These are phyloP conservation scores for Psephotus haematonotus DNA, from an alignment of 2,113 vertebrate genomes.

Conservation along the genomic window DNA sequence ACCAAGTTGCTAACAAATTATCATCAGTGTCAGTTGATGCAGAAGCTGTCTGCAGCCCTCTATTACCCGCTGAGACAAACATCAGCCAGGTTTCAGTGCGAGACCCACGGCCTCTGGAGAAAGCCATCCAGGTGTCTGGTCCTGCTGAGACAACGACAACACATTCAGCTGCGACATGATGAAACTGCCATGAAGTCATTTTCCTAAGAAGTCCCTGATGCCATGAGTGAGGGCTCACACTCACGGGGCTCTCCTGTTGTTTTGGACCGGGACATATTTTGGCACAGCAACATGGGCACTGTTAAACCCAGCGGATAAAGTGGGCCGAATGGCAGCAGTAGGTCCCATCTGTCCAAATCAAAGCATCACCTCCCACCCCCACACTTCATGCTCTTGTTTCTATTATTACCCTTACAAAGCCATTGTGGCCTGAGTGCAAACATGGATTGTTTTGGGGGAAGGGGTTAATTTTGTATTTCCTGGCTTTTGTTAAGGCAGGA, in stretches of 20 bases:
- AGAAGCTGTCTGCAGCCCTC: not conserved
- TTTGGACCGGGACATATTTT: not conserved
- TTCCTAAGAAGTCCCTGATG: not conserved
- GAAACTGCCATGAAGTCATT: not conserved
- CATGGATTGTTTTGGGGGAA: not conserved
- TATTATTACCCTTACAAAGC: conserved; percentile 40
- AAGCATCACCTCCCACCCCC: not conserved
- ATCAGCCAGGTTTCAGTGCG: not conserved
- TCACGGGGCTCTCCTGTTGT: not conserved
- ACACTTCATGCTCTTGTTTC: not conserved
- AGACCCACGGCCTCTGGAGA: not conserved
- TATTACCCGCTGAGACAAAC: not conserved
- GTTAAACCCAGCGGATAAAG: not conserved
- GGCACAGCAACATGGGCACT: not conserved
- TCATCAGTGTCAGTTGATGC: not conserved
- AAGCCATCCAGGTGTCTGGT: not conserved
- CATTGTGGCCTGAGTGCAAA: not conserved
- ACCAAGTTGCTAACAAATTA: not conserved
- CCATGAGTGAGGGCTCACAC: not conserved
- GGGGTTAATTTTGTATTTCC: conserved; percentile 65
- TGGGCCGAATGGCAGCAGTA: not conserved
- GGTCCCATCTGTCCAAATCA: not conserved
- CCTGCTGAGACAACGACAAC: not conserved
- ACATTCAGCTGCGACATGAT: not conserved
- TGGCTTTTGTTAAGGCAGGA: conserved; percentile 59